These are phyloP conservation scores for Crocallis elinguaria DNA, from an alignment of 2,888 invertebrate genomes.

Conservation along the genomic window DNA sequence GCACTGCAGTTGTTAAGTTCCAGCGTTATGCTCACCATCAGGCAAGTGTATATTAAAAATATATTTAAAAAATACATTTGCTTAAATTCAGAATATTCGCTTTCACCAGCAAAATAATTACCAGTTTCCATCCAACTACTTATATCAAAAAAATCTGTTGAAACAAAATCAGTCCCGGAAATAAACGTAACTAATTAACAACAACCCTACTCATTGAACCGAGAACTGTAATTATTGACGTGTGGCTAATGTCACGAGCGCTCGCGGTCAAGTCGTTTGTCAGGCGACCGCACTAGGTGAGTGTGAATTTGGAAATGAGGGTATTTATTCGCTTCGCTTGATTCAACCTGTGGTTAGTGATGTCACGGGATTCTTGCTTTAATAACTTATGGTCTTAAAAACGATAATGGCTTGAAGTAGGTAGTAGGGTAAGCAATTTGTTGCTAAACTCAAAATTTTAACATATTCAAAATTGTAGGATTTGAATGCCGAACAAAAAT, in stretches of 20 bases:
- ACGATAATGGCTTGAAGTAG: too few relatives aligned
- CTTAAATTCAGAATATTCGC: background rate
- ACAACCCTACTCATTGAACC: slow-evolving; percentile 36
- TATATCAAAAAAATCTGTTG: background rate
- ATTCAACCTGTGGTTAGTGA: background rate
- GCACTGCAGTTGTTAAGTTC: too few relatives aligned
- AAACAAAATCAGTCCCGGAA: background rate
- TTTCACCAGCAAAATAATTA: background rate
- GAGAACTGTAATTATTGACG: slow-evolving; percentile 49
- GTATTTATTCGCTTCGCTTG: background rate
- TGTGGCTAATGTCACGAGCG: slow-evolving; percentile 38
- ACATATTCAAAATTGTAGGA: too few relatives aligned
- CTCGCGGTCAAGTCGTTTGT: slow-evolving; percentile 34
- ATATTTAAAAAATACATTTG: background rate
- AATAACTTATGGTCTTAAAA: too few relatives aligned
- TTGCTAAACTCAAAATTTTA: too few relatives aligned
- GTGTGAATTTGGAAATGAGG: slow-evolving; percentile 20
- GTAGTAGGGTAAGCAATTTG: too few relatives aligned
- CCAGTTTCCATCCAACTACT: background rate
- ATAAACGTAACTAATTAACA: slow-evolving; percentile 38
- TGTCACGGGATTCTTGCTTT: too few relatives aligned
- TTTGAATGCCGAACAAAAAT: too few relatives aligned
- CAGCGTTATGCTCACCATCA: too few relatives aligned
- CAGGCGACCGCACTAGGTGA: slow-evolving; percentile 27
- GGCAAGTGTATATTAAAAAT: too few relatives aligned